Evolutionary conservation across 2,888 invertebrate genomes (phyloP), one percentile per base, ranked within the genome.

Genomic region (Melitaea athalia): DNA sequence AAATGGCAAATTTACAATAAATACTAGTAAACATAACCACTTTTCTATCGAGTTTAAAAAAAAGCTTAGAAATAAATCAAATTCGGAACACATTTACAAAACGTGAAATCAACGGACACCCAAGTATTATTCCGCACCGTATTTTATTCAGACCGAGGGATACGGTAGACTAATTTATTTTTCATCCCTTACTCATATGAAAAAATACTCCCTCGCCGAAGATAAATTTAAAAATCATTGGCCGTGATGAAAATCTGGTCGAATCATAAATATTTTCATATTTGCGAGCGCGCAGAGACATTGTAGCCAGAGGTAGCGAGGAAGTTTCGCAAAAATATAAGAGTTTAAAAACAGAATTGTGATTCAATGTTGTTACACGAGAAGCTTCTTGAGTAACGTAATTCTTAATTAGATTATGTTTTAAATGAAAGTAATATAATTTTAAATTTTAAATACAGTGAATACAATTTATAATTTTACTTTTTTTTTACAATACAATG

Each of bases 111-210:
- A 68, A 64, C 63, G 68, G 15, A 67, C 53, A 63, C 7, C 17
- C 59, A 38, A 38, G 59, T 63, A 59, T 75, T 70, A 76, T 75
- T 74, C 75, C 59, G 62, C 67, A 57, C 63, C 69, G 73, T 74
- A 73, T 73, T 75, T 77, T 74, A 76, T 76, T 73, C 76, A 75
- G 73, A 76, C 70, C 70, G 62, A 62, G 71, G 72, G 73, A 74
- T 77, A 75, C 76, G 74, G 71, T 74, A 73, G 75, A 71, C 78
- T 77, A 79, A 78, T 79, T 79, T 78, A 79, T 79, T 78, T 79
- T 79, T 79, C 77, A 78, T 78, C 73, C 74, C 57, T 42, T 42
- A 50, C 66, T 64, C 70, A 74, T 72, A 73, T 74, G 75, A 75
- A 78, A 77, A 78, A 77, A 77, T 63, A 73, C 71, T 70, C 74